These are phyloP conservation scores for human (Homo sapiens) DNA, from an alignment of 2,113 vertebrate species.

Conservation along the genomic window GRCh38 chr3:65857001-65857500, in stretches of 20 bases:
- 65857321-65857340: background rate
- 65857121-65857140: background rate
- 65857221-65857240: background rate
- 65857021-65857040: background rate
- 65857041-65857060: background rate
- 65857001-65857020: background rate
- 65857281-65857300: background rate
- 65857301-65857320: background rate
- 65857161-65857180: background rate
- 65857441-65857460: background rate
- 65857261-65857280: background rate
- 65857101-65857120: background rate
- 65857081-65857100: background rate
- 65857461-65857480: background rate
- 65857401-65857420: background rate
- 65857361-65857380: background rate
- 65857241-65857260: background rate
- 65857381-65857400: conserved; percentile 13
- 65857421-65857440: background rate
- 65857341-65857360: conserved; percentile 8
- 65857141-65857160: background rate
- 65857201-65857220: background rate
- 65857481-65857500: background rate
- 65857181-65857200: background rate
- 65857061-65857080: fast-evolving